Percentiles rank a stretch among this genome's conserved stretches.
Conservation (phyloP, 2,888 invertebrate genomes). For the Drosophila dives region DNA sequence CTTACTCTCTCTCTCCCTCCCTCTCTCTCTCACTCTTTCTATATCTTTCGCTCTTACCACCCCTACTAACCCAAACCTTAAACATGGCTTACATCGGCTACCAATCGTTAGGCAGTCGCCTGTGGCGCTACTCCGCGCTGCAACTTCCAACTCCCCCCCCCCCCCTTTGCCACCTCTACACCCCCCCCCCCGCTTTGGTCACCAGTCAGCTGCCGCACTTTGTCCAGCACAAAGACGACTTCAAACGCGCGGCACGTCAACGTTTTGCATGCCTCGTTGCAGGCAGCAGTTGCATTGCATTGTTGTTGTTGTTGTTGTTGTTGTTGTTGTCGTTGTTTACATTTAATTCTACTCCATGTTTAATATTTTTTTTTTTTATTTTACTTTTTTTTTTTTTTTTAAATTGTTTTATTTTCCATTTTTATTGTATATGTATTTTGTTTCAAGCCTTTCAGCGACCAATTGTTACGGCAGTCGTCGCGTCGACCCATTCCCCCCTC, state of each 20-base stretch:
- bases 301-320: conserved; percentile 32
- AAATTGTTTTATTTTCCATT: conserved; percentile 24
- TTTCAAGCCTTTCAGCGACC: conserved; percentile 79
- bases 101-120: conserved; percentile 44
- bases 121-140: conserved; percentile 29
- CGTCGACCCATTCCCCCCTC: conserved; percentile 8
- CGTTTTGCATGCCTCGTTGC: conserved; percentile 80
- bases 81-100: conserved; percentile 3
- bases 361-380: conserved; percentile 29
- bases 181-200: conserved; percentile 8
- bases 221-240: conserved; percentile 73
- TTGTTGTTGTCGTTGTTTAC: conserved; percentile 63
- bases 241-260: conserved; percentile 78
- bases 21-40: not conserved
- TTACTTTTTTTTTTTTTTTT: conserved; percentile 24
- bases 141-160: conserved; percentile 13
- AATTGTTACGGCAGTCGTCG: conserved; percentile 77
- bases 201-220: conserved; percentile 40
- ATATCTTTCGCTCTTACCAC: not conserved
- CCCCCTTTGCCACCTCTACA: too few relatives aligned
- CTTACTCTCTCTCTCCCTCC: not conserved
- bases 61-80: not conserved
- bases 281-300: conserved; percentile 61
- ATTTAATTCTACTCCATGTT: conserved; percentile 72
- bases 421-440: conserved; percentile 56